Evolutionary conservation across 2,888 invertebrate species (phyloP).

Genomic region (Melitaea athalia): DNA sequence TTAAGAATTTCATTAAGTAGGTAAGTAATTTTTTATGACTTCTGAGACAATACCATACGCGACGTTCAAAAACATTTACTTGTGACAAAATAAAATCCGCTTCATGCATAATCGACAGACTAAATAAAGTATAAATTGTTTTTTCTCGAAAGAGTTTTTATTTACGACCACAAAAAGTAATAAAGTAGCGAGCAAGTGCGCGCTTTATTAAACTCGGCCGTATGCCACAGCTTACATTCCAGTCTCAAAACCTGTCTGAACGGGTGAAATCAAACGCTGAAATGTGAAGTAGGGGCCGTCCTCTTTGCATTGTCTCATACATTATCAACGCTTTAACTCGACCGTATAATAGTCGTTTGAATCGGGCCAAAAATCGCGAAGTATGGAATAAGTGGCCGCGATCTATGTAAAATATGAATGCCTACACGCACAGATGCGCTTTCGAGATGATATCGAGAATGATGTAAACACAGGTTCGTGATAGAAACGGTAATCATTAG

Average conservation of each 20-base stretch:
- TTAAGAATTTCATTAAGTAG: no score
- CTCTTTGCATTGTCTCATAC: constrained; percentile 54
- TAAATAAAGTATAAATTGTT: constrained; percentile 66
- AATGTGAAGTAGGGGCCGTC: constrained; percentile 57
- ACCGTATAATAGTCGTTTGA: constrained; percentile 68
- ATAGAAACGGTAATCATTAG: constrained; percentile 60
- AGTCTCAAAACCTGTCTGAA: constrained; percentile 63
- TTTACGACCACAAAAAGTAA: constrained; percentile 76
- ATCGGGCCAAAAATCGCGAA: constrained; percentile 64
- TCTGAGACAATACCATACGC: background rate
- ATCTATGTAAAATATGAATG: constrained; percentile 67
- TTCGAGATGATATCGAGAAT: constrained; percentile 70
- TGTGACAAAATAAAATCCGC: constrained; percentile 7
- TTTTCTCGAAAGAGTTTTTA: constrained; percentile 69
- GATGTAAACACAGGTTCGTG: constrained; percentile 48
- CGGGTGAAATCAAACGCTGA: constrained; percentile 64
- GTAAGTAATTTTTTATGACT: background rate
- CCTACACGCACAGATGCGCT: constrained; percentile 69
- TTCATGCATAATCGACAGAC: constrained; percentile 50
- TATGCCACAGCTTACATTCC: constrained; percentile 62
- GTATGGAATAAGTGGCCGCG: constrained; percentile 66
- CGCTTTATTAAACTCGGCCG: constrained; percentile 75
- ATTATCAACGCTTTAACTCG: constrained; percentile 63
- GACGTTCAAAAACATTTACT: background rate
- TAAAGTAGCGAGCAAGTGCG: constrained; percentile 76